Conservation (phyloP, 2,113 vertebrate genomes). For the Notiomystis cincta region DNA sequence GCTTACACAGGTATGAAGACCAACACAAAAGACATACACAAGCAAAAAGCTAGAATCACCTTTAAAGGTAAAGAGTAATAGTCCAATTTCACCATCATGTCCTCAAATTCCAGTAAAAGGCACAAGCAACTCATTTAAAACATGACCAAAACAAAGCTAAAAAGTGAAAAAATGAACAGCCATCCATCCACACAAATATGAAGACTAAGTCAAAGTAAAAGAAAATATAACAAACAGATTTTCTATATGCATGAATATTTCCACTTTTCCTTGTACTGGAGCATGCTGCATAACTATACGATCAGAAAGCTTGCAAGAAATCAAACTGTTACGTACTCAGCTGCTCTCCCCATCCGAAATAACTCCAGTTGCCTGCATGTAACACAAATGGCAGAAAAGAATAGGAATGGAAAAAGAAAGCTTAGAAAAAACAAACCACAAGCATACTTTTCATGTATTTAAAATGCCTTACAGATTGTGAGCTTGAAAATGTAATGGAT, state of each 20-base stretch:
- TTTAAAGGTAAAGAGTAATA: neutral
- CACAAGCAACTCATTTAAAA: neutral
- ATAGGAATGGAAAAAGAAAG: constrained; percentile 66
- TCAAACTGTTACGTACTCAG: constrained; percentile 89
- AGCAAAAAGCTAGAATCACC: neutral
- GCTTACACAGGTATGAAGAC: neutral
- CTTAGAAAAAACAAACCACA: constrained; percentile 61
- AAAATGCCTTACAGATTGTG: neutral
- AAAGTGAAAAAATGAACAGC: neutral
- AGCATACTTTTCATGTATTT: constrained; percentile 13
- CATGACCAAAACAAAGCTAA: neutral
- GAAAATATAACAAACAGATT: neutral
- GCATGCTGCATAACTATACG: constrained; percentile 66
- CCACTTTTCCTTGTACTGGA: neutral
- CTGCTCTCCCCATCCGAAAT: constrained; percentile 95
- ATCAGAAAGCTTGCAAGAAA: constrained; percentile 56
- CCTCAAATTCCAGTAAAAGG: neutral
- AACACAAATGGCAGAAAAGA: constrained; percentile 77
- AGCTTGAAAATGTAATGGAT: neutral
- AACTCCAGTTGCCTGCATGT: constrained; percentile 91
- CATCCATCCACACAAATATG: neutral
- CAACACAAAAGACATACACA: neutral
- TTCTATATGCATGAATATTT: constrained; percentile 71
- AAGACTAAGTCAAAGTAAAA: neutral
- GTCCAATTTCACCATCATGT: neutral